phyloP scores from a whole-genome alignment of 2,113 vertebrate genomes.

The Cynocephalus volans region DNA sequence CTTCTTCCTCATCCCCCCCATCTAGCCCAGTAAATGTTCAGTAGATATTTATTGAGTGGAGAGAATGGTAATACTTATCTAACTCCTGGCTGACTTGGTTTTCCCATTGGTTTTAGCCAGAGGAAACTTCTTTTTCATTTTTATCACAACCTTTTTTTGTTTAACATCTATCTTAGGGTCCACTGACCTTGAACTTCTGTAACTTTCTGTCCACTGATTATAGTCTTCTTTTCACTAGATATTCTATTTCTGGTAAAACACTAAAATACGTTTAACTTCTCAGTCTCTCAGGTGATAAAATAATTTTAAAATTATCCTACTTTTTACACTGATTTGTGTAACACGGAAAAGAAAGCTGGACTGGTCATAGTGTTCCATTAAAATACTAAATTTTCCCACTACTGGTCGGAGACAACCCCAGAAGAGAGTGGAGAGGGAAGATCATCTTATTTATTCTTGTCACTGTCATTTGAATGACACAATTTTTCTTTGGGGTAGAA shows the following conservation, averaged over 20 bases:
- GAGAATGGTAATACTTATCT: background rate
- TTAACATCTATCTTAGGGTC: slow-evolving; percentile 8
- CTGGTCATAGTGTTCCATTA: background rate
- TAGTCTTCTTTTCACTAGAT: slow-evolving; percentile 8
- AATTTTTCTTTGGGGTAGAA: background rate
- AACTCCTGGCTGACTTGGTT: background rate
- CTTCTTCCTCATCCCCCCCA: background rate
- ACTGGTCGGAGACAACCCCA: background rate
- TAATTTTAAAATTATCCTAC: slow-evolving; percentile 9
- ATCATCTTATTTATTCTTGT: background rate
- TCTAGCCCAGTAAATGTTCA: background rate
- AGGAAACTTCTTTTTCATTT: slow-evolving; percentile 14
- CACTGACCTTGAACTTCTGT: background rate
- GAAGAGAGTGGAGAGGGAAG: background rate
- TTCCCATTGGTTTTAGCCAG: slow-evolving; percentile 28
- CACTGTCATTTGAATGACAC: background rate
- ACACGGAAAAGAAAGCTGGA: background rate
- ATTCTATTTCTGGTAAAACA: background rate
- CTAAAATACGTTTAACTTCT: background rate
- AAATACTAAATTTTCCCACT: background rate
- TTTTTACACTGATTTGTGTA: too few species aligned
- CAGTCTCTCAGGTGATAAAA: background rate
- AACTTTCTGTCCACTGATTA: background rate
- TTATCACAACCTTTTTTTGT: slow-evolving; percentile 16
- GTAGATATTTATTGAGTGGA: background rate